Base-by-base conservation (phyloP, 2,888 invertebrate species). In the Parnassius mnemosyne region DNA sequence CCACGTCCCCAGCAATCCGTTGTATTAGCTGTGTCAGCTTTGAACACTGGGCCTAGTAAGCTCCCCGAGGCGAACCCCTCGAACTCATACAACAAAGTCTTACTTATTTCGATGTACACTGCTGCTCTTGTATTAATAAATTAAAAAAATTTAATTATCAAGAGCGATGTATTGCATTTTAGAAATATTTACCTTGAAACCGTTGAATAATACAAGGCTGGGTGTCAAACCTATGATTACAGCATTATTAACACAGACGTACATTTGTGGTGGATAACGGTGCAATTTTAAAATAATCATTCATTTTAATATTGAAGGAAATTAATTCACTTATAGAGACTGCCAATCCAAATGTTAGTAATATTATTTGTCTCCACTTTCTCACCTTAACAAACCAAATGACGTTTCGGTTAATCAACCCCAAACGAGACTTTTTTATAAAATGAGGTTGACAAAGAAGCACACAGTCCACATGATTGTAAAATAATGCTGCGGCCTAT, bases 171-270 rank as follows among this genome's bases (percentile, higher is more conserved):
- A 74, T 60, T 10, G 20, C 16, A 47, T 7, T 16, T 10, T 59
- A 34, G 49, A 12, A 41, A 58, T 34, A 56, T 13, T 42, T 13
- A 47, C 59, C 41, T 7, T n/a, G n/a, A 47, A 16, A n/a, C 12
- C n/a, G 41, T 51, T 63, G 57, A 43, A 56, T 69, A 68, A 63
- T 69, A 68, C 72, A 68, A 68, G 70, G 66, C 70, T 71, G 84
- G 85, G 86, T 84, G 85, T 80, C 85, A 86, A 87, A 87, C 88
- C 87, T 87, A 88, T 89, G 85, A 88, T 89, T 89, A 89, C 79
- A 79, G 79, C 76, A 78, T 84, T 84, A 87, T 85, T 85, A 85
- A 75, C 76, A 69, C 77, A 80, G 84, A 83, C 81, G 79, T 75
- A 79, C 79, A 76, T 78, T 79, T 85, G 85, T 80, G 83, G 84